Base-by-base conservation (phyloP, 2,888 invertebrate species). In the Microplitis manilae region DNA sequence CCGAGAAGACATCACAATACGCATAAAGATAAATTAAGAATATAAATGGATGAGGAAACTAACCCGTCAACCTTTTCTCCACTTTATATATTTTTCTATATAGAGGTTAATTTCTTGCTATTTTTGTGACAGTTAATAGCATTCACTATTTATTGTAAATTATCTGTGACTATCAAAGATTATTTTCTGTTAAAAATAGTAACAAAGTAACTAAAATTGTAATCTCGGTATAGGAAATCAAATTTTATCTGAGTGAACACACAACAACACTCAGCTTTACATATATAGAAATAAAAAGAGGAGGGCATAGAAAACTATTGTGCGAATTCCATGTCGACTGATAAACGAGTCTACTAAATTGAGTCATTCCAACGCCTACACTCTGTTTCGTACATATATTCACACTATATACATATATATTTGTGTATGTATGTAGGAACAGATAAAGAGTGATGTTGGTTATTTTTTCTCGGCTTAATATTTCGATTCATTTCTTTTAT, bases 291-390 rank as follows among this genome's bases (percentile, higher is more conserved):
- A 75, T 17, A 41, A 73, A 50, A 77, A 75, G 76, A 74, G 9
- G 62, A 17, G 62, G 20, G 71, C 68, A 39, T 41, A 13, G 75
- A 41, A 76, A 79, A 71, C 79, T 75, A 80, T 79, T 70, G 70
- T 70, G 50, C 59, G 70, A 81, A 83, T 84, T 85, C 81, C 80
- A 81, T 83, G 81, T 82, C 83, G 83, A 85, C 84, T 86, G 85
- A 86, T 84, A 85, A 85, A 86, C 84, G 85, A 84, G 81, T 82
- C 82, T 79, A 79, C 80, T 80, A 85, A 85, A 85, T 86, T 85
- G 85, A 85, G 83, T 84, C 83, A 79, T 79, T 79, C 77, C 79
- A 72, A 75, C 77, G 79, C 67, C 17, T 64, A 76, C 73, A 75
- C 77, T 50, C 50, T 50, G 50, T 13, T 50, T 50, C 50, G 13